These are phyloP conservation scores for Pao palembangensis DNA, from an alignment of 2,113 vertebrate species.

Conservation along the genomic window DNA sequence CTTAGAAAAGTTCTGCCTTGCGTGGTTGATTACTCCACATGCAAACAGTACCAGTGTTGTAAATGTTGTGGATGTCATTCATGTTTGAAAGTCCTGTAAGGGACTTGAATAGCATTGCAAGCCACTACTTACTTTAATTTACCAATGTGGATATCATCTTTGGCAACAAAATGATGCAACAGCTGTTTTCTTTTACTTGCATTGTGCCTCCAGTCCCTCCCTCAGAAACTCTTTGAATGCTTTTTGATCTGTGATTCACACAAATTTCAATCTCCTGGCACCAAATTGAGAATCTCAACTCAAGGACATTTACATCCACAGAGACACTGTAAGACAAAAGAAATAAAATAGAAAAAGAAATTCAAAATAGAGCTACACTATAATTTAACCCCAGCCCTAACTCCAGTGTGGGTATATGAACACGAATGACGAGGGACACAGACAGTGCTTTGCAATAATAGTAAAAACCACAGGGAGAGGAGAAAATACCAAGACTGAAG, in stretches of 20 bases:
- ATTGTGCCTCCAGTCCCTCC: background rate
- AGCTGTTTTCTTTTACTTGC: conserved; percentile 1
- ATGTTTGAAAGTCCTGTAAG: conserved; percentile 1
- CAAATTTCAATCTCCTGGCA: conserved; percentile 24
- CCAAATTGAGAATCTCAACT: conserved; percentile 10
- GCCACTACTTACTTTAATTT: background rate
- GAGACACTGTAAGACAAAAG: conserved; percentile 44
- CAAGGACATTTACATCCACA: conserved; percentile 69
- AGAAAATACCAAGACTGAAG: conserved; percentile 29
- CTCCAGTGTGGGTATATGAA: conserved; percentile 86
- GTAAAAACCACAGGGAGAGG: conserved; percentile 71
- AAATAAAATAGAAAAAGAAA: conserved; percentile 45
- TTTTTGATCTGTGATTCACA: conserved; percentile 28
- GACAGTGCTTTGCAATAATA: conserved; percentile 79
- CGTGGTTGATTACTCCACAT: background rate
- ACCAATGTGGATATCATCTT: background rate
- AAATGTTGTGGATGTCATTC: background rate
- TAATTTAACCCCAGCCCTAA: conserved; percentile 54
- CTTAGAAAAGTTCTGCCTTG: no score
- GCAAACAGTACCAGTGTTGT: background rate
- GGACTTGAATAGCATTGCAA: conserved; percentile 1
- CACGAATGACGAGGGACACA: conserved; percentile 58
- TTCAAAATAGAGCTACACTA: conserved; percentile 53
- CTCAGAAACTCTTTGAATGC: conserved; percentile 7
- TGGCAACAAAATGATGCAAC: conserved; percentile 11